These are phyloP conservation scores for Pogonomyrmex californicus DNA, from an alignment of 1,140 invertebrate species.

Conservation along the genomic window DNA sequence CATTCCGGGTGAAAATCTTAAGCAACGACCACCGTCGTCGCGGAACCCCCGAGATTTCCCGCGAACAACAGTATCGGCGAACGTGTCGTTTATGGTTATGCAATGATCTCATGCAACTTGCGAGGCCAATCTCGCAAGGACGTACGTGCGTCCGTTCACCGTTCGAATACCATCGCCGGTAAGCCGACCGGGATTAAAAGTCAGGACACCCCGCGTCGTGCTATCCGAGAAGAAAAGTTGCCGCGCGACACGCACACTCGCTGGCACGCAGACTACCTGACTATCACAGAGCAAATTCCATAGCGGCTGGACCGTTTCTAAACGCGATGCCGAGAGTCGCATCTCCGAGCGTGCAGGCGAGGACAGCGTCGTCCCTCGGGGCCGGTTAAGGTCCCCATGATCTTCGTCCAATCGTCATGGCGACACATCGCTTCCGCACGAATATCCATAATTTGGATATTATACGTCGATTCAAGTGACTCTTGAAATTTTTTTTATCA, in stretches of 20 bases:
- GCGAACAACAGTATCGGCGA: constrained; percentile 54
- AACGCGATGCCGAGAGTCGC: background rate
- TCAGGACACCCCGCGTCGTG: constrained; percentile 62
- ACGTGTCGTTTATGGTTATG: constrained; percentile 62
- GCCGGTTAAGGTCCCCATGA: background rate
- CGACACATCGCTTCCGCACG: background rate
- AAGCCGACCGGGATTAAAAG: constrained; percentile 40
- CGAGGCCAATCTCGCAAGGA: constrained; percentile 71
- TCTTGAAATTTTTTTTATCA: background rate
- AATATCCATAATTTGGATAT: constrained; percentile 15
- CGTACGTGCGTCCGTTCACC: constrained; percentile 68
- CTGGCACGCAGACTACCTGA: constrained; percentile 15
- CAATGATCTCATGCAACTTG: constrained; percentile 46
- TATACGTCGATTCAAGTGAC: background rate
- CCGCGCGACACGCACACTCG: background rate
- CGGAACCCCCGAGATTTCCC: constrained; percentile 19
- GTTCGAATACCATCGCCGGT: constrained; percentile 54
- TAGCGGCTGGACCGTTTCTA: constrained; percentile 9
- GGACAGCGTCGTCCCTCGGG: background rate
- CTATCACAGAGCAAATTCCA: constrained; percentile 30
- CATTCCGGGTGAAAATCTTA: background rate
- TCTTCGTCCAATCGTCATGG: background rate
- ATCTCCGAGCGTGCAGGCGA: background rate
- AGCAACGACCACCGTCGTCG: background rate
- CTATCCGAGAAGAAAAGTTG: constrained; percentile 49